Evolutionary conservation across 2,888 invertebrate species (phyloP).

Genomic region (Acronicta alni): DNA sequence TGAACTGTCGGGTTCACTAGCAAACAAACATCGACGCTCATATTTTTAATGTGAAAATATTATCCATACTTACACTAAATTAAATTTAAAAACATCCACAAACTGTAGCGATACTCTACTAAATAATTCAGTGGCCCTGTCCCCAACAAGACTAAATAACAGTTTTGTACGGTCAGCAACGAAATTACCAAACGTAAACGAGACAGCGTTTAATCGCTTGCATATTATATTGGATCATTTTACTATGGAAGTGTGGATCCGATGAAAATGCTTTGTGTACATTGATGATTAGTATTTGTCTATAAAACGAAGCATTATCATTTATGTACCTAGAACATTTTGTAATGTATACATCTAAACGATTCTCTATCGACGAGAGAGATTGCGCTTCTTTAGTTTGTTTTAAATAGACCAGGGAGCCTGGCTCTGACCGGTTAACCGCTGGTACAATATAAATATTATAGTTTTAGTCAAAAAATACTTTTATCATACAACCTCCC

Average conservation of each 20-base stretch:
- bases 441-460: too few relatives aligned
- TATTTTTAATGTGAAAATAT: background rate
- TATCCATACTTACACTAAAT: background rate
- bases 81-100: conserved; percentile 25
- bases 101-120: conserved; percentile 19
- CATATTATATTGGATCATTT: conserved; percentile 78
- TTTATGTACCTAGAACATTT: too few relatives aligned
- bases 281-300: conserved; percentile 55
- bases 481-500: too few relatives aligned
- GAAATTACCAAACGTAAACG: conserved; percentile 78
- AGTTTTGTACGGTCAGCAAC: conserved; percentile 76
- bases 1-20: too few relatives aligned
- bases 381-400: too few relatives aligned
- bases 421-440: too few relatives aligned
- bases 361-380: too few relatives aligned
- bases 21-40: background rate
- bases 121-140: conserved; percentile 58
- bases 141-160: conserved; percentile 72
- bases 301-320: too few relatives aligned
- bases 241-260: conserved; percentile 61
- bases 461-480: too few relatives aligned
- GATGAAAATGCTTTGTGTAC: conserved; percentile 49
- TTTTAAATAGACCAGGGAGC: too few relatives aligned
- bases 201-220: conserved; percentile 81
- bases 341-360: too few relatives aligned